These are phyloP conservation scores for Suricata suricatta DNA, from an alignment of 2,113 vertebrate species.

Conservation along the genomic window DNA sequence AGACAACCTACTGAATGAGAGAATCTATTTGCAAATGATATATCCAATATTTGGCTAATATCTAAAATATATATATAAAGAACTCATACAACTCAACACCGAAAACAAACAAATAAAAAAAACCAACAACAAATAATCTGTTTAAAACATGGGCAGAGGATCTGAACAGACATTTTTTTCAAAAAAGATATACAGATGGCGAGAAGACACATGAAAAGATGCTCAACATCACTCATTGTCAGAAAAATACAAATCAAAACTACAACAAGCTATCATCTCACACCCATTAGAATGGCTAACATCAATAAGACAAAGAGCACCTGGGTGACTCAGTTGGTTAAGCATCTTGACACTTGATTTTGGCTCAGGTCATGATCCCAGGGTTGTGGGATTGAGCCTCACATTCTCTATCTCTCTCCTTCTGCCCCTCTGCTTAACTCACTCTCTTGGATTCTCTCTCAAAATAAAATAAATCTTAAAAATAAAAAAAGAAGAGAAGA, in stretches of 20 bases:
- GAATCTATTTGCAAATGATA: background rate
- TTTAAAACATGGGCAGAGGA: background rate
- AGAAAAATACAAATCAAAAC: background rate
- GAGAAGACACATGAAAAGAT: background rate
- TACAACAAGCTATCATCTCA: background rate
- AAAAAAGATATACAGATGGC: background rate
- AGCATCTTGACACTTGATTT: too few relatives aligned
- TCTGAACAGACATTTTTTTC: background rate
- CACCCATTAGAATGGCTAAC: background rate
- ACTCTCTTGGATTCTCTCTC: too few relatives aligned
- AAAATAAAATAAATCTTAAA: too few relatives aligned
- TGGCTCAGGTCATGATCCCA: too few relatives aligned
- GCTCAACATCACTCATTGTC: background rate
- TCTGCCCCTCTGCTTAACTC: too few relatives aligned
- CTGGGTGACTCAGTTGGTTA: too few relatives aligned
- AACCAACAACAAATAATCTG: background rate
- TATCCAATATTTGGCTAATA: background rate
- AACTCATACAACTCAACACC: background rate
- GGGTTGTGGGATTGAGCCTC: too few relatives aligned
- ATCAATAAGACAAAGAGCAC: background rate
- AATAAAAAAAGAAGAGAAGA: too few relatives aligned
- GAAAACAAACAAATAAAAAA: background rate
- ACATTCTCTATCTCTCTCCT: too few relatives aligned
- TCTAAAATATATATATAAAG: background rate
- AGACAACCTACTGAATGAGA: background rate